Evolutionary conservation across 2,113 vertebrate species (phyloP), one percentile per base, ranked within the genome.

Genomic region (Odontesthes bonariensis): DNA sequence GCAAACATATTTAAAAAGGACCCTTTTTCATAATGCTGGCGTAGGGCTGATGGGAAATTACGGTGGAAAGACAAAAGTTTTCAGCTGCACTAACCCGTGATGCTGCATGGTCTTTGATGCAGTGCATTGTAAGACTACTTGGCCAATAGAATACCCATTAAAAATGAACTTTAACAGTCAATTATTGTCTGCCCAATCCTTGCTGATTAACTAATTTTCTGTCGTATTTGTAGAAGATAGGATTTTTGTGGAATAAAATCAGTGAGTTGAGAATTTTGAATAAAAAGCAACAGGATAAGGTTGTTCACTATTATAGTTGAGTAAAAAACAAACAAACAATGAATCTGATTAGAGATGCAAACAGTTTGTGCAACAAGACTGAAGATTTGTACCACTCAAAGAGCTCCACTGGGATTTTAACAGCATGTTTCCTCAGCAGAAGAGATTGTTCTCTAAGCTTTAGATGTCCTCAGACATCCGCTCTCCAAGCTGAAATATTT

Each of bases 401-500:
- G 20, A 70, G 53, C 14, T n/a, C 58, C 62, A 72, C 59, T 66
- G 49, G 58, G 55, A 32, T 54, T 44, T 12, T 74, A 23, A 22
- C 38, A 62, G 1, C 46, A 8, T 60, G 67, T 69, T 60, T 61
- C 63, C 13, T 27, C 40, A 23, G 33, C n/a, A 47, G 51, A 49
- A 53, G 33, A 61, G 23, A 11, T n/a, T 33, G 33, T 22, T 22
- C 52, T 54, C 32, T 69, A 54, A 49, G 19, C 6, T 68, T 49
- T 40, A 40, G 71, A 65, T 76, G 20, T 68, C 38, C 46, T 56
- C 49, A 67, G 62, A 82, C 23, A 35, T 76, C 58, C 31, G 51
- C 73, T 60, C 23, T 42, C 23, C 4, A 6, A 72, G 51, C 47
- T 79, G 27, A 13, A 40, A 57, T 52, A 68, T 69, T 46, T 77